These are phyloP conservation scores for Brotula barbata DNA, from an alignment of 2,797 vertebrate species.

Conservation along the genomic window DNA sequence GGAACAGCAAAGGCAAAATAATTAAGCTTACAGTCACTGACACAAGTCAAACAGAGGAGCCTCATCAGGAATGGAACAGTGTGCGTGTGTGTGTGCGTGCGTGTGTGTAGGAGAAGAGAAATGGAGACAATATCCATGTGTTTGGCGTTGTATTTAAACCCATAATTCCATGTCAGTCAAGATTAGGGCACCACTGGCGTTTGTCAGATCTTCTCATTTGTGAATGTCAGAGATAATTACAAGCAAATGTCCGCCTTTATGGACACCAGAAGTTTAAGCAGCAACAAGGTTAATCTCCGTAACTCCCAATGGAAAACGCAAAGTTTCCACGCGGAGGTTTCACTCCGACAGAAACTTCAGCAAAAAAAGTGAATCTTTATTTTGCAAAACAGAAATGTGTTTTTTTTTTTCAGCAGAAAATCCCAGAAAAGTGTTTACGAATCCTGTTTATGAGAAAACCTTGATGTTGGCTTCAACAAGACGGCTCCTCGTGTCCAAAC, in stretches of 20 bases:
- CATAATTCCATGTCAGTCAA: constrained; percentile 37
- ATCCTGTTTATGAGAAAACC: no score
- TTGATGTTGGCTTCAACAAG: no score
- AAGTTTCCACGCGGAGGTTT: no score
- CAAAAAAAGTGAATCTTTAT: no score
- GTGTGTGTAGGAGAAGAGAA: neutral
- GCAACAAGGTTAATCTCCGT: no score
- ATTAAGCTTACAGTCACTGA: constrained; percentile 68
- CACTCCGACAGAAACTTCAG: no score
- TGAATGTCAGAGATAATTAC: constrained; percentile 48
- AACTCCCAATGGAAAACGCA: no score
- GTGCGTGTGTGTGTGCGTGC: neutral
- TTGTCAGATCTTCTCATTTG: constrained; percentile 49
- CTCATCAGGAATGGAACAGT: constrained; percentile 21
- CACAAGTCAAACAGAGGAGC: constrained; percentile 51
- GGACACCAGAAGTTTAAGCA: no score
- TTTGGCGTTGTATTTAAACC: constrained; percentile 7
- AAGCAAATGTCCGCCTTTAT: neutral
- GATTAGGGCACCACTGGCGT: constrained; percentile 58
- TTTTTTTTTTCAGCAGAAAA: no score
- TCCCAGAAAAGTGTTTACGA: no score
- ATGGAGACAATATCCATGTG: constrained; percentile 6
- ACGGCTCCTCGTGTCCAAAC: no score
- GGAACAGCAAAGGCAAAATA: constrained; percentile 53
- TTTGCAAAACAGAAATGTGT: no score